These are phyloP conservation scores for Mystacornis crossleyi DNA, from an alignment of 2,113 vertebrate species.

Conservation along the genomic window DNA sequence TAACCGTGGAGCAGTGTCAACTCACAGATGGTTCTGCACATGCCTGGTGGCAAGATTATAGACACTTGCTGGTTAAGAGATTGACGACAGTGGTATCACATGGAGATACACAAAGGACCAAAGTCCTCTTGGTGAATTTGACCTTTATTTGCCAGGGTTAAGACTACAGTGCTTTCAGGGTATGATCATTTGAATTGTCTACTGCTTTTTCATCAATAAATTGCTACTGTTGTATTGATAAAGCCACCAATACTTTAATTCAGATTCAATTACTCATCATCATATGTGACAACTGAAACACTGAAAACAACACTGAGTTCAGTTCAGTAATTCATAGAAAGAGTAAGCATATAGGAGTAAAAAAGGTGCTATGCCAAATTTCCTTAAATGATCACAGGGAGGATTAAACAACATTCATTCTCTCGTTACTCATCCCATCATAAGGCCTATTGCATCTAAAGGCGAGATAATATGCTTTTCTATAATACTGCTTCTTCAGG, in stretches of 20 bases:
- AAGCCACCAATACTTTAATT: background rate
- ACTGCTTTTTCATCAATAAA: background rate
- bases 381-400: background rate
- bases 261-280: background rate
- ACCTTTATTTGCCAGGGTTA: background rate
- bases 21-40: background rate
- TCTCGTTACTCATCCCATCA: background rate
- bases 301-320: background rate
- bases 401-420: conserved; percentile 3
- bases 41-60: background rate
- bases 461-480: background rate
- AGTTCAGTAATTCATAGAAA: background rate
- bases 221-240: background rate
- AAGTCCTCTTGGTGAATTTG: background rate
- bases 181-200: background rate
- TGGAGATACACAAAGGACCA: background rate
- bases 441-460: conserved; percentile 8
- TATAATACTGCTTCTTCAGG: background rate
- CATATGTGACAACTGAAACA: background rate
- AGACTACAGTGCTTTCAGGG: background rate
- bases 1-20: background rate
- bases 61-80: background rate
- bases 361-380: background rate
- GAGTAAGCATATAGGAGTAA: background rate
- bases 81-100: background rate